Evolutionary conservation across 2,113 vertebrate species (phyloP), one percentile per base, ranked within the genome.

Genomic region (Porphyrio hochstetteri): DNA sequence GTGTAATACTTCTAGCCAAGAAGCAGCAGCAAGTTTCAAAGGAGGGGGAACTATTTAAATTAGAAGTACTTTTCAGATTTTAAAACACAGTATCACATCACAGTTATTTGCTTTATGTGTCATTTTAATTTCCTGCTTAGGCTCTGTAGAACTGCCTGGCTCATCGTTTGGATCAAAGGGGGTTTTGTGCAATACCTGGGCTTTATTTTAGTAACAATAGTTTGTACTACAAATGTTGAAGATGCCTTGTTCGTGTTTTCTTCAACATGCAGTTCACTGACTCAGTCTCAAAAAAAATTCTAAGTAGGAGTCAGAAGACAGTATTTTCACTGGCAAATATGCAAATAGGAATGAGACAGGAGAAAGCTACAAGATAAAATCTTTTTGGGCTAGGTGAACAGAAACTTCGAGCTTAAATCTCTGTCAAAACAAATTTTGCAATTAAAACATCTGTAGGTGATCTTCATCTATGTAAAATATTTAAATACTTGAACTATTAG

Each of bases 251-350:
- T 95, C 77, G 53, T 21, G 38, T 92, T 95, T 95, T 91, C 65
- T 95, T 94, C 84, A 76, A 48, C 52, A 78, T 63, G 72, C 33
- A 79, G 48, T 91, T 95, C 60, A 84, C 86, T 93, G 86, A 93
- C 83, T 91, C 77, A 89, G 86, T 65, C 60, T 70, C 46, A 65
- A 81, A 92, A 92, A 63, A 92, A 75, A 64, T 38, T 88, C 79
- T 18, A 61, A 95, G 91, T 94, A 93, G 89, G 86, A 96, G 89
- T 88, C 53, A 77, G 56, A 88, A 92, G 76, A 75, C 57, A 56
- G 88, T 90, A 88, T 86, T 95, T 95, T 93, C 88, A 82, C 91
- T 96, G 92, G 69, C 46, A 86, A 88, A 83, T 91, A 88, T 63
- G 60, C 92, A 95, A 91, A 89, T 88, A 88, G 48, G 72, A 94